Evolutionary conservation across 2,797 vertebrate species (phyloP).

Genomic region (Cyclopterus lumpus): DNA sequence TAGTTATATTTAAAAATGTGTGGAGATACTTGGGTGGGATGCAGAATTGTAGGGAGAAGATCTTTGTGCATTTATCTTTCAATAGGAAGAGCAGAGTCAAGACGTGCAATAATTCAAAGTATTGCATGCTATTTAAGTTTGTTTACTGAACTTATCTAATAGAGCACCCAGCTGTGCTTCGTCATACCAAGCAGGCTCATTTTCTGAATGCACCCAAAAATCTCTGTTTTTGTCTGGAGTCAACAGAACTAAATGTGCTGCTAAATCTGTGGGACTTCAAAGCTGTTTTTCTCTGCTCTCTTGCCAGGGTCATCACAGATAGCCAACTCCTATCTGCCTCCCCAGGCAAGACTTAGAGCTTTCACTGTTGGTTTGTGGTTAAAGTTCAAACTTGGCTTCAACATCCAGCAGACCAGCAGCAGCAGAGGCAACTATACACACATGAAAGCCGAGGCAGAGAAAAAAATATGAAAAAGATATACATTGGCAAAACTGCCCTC

Average conservation of each 20-base stretch:
- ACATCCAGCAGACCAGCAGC: constrained; percentile 58
- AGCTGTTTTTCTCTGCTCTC: constrained; percentile 82
- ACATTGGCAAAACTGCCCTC: constrained; percentile 85
- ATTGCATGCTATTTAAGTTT: constrained; percentile 34
- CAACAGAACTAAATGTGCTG: constrained; percentile 63
- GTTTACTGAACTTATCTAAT: constrained; percentile 46
- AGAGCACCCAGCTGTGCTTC: constrained; percentile 40
- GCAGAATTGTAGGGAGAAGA: background rate
- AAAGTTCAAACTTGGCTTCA: constrained; percentile 76
- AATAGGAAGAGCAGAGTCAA: constrained; percentile 21
- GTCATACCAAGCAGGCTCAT: constrained; percentile 32
- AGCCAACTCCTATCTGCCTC: constrained; percentile 82
- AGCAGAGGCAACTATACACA: constrained; percentile 63
- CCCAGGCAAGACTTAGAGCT: constrained; percentile 82
- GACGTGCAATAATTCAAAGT: constrained; percentile 32
- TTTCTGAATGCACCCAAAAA: constrained; percentile 50
- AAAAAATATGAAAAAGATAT: constrained; percentile 87
- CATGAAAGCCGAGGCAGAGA: constrained; percentile 69
- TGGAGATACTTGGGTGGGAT: background rate
- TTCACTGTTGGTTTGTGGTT: constrained; percentile 72
- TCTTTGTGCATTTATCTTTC: constrained; percentile 1
- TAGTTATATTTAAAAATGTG: background rate
- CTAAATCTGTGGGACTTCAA: constrained; percentile 76
- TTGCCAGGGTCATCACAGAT: constrained; percentile 85
- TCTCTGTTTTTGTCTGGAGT: constrained; percentile 57